Conservation (phyloP, 2,888 invertebrate species). For the Atethmia centrago region DNA sequence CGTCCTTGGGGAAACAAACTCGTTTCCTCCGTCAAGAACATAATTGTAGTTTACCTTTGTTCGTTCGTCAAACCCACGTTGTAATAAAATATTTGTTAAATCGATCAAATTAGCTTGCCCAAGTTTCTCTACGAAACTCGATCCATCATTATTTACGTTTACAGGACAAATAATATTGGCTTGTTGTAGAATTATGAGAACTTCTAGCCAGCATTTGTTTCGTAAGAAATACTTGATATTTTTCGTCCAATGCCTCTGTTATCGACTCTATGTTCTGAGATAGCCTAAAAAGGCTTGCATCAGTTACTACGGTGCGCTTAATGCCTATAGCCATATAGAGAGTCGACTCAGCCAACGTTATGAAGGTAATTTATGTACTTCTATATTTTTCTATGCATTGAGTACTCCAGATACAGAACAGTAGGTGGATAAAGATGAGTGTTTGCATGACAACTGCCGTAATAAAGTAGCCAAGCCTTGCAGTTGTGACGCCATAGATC, state of each 20-base stretch:
- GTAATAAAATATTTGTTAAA: slow-evolving; percentile 39
- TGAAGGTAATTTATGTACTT: background rate
- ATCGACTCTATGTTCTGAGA: slow-evolving; percentile 26
- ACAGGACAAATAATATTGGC: slow-evolving; percentile 4
- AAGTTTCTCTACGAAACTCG: background rate
- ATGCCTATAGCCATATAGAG: background rate
- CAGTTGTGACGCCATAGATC: too few relatives aligned
- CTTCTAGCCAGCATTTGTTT: background rate
- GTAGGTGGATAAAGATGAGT: too few relatives aligned
- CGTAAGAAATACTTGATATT: slow-evolving; percentile 11
- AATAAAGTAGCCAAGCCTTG: too few relatives aligned
- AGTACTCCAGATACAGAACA: too few relatives aligned
- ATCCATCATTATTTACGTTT: slow-evolving; percentile 1
- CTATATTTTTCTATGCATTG: background rate
- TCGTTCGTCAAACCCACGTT: slow-evolving; percentile 11
- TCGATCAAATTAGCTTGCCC: slow-evolving; percentile 24
- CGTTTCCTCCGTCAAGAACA: slow-evolving; percentile 29
- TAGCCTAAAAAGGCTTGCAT: slow-evolving; percentile 32
- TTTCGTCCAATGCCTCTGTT: slow-evolving; percentile 1
- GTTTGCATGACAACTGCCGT: too few relatives aligned
- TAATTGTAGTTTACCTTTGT: slow-evolving; percentile 45
- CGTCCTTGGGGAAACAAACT: slow-evolving; percentile 37
- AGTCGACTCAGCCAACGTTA: background rate
- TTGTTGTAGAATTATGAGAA: slow-evolving; percentile 13
- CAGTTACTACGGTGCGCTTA: slow-evolving; percentile 1